Evolutionary conservation across 2,113 vertebrate genomes (phyloP).

Genomic region (Silurus meridionalis): DNA sequence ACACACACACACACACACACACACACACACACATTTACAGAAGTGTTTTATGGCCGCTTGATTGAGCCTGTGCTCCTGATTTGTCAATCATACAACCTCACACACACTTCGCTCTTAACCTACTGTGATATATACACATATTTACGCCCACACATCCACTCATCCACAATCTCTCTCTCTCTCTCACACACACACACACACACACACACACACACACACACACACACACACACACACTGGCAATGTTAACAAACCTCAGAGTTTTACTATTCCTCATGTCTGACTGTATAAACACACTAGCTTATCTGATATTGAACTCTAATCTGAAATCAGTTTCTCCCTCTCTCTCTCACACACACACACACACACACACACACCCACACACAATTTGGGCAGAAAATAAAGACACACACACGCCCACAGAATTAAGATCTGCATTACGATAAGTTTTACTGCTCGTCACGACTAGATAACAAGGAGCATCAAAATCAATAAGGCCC

Average conservation of each 20-base stretch:
- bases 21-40: not conserved
- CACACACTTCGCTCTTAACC: not conserved
- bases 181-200: constrained; percentile 10
- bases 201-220: not conserved
- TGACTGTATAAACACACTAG: not conserved
- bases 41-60: not conserved
- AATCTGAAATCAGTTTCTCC: not conserved
- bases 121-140: not conserved
- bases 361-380: constrained; percentile 2
- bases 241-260: not conserved
- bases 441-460: constrained; percentile 4
- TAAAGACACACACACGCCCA: not conserved
- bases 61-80: not conserved
- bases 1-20: constrained; percentile 6
- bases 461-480: not conserved
- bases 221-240: not conserved
- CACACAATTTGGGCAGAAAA: constrained; percentile 5
- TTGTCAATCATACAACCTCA: not conserved
- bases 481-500: not conserved
- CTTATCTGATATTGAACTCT: constrained; percentile 8
- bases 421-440: constrained; percentile 16
- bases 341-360: not conserved
- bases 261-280: not conserved
- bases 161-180: too few relatives aligned
- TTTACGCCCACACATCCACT: not conserved